A percentile compares a stretch with the other conserved stretches of the same genome.
Evolutionary conservation across 23 tunicate genomes (phyloP).

Genomic region (Trididemnum miniatum): DNA sequence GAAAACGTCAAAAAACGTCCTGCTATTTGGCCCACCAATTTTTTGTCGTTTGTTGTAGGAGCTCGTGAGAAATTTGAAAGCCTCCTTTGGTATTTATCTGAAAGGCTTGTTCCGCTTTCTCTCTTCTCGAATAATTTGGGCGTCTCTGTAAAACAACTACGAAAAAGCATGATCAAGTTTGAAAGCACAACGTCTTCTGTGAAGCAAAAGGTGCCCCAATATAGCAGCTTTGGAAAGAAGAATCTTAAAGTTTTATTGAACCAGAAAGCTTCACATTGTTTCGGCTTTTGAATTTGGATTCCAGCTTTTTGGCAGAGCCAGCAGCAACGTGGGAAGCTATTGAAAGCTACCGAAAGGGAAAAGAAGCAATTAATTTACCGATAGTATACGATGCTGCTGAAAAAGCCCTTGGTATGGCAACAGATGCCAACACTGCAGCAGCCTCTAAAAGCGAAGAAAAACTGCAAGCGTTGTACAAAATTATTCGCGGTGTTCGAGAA

Average conservation of each 20-base stretch:
- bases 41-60: background rate
- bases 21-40: background rate
- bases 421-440: background rate
- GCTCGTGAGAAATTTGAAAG: background rate
- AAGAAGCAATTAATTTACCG: background rate
- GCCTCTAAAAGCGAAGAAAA: background rate
- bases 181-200: background rate
- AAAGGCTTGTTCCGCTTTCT: background rate
- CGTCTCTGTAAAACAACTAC: background rate
- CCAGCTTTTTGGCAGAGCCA: background rate
- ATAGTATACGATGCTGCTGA: slow-evolving; percentile 3
- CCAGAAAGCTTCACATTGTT: background rate
- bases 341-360: background rate
- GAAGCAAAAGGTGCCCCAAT: background rate
- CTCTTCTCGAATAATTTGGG: background rate
- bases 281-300: background rate
- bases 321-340: background rate
- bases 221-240: background rate
- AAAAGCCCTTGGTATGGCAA: background rate
- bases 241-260: no score
- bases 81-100: background rate
- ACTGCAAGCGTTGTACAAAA: background rate
- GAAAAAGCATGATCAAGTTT: background rate
- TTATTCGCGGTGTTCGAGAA: background rate
- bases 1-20: background rate